Evolutionary conservation across 2,888 invertebrate genomes (phyloP), one percentile per base, ranked within the genome.

Genomic region (Pachydiplax longipennis): DNA sequence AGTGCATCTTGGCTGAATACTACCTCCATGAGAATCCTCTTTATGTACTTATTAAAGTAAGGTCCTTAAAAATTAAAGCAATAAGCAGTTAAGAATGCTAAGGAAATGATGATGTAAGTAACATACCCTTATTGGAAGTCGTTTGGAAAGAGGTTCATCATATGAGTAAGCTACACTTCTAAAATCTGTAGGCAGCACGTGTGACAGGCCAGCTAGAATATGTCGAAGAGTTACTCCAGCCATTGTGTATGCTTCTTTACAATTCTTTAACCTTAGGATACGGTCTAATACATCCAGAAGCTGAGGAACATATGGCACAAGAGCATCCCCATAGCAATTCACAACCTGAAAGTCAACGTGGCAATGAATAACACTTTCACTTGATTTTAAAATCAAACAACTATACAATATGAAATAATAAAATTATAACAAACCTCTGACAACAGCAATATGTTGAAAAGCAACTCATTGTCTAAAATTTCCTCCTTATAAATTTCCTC

Each of bases 401-500:
- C 13, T 91, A n/a, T 25, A 40, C 15, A 44, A 90, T 48, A 35
- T 6, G 73, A 65, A 83, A 80, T 61, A 35, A 91, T 35, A 2
- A n/a, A 81, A 22, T 82, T 40, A 37, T 91, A 25, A 92, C 92
- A 92, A 93, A 96, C 96, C 94, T 97, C 96, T 92, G 96, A 96
- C 22, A 98, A 94, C 73, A 98, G 94, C 0, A 97, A 95, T 91
- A 98, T 93, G 92, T 97, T 96, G 94, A 98, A 98, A 1, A 97
- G 94, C 65, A 98, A 94, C 92, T 97, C 97, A 92, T 97, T 96
- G 91, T 98, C 97, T 10, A 97, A 94, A 92, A 96, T 96, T 93
- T 98, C 98, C 91, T 97, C 97, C 90, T 95, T 96, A 31, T 95
- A 93, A 65, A 96, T 94, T 80, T 97, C 97, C 25, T 96, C 96